Base-by-base conservation (phyloP, 1,140 invertebrate species). In the Trigoniulus corallinus region DNA sequence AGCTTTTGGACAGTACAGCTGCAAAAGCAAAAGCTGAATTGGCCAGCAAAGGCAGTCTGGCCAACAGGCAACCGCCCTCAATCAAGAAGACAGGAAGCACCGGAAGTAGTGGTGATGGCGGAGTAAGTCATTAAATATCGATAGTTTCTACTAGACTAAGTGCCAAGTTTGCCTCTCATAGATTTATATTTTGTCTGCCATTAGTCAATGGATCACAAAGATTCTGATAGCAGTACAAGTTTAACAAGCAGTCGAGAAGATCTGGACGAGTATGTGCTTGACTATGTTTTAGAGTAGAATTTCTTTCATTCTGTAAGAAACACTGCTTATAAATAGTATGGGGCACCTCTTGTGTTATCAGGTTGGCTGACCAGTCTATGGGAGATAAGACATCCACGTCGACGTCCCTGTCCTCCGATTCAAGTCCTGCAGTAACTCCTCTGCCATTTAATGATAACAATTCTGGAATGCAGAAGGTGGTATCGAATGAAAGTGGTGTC, bases 11-110 rank as follows among this genome's bases (percentile, higher is more conserved):
- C 63, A 84, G 81, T 54, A 84, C 86, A 10, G 84, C 80, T 12
- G 84, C 78, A 56, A 87, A 88, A 68, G 80, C 81, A 29, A 89
- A 89, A 68, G 88, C 85, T 18, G 88, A 91, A 64, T 70, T 95
- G 53, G 88, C 79, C 3, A 79, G 73, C 57, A 69, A 80, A 59
- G 80, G 80, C 51, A 69, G 66, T 29, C 59, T 76, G 21, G 72
- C 71, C 27, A 65, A 69, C 50, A 55, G 74, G n/a, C 67, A 75
- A 53, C 68, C 74, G 22, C 76, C 77, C 3, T 64, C 68, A 18
- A 56, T 59, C 4, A 66, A 62, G 4, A 70, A 70, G 54, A 64
- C 63, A 49, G 57, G 56, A 39, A 60, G 57, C 27, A 56, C 57
- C 47, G 45, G 51, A 23, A 50, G 54, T 47, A 54, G 57, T 27